Evolutionary conservation across 2,113 vertebrate species (phyloP).

Genomic region (Catharus fuscescens): DNA sequence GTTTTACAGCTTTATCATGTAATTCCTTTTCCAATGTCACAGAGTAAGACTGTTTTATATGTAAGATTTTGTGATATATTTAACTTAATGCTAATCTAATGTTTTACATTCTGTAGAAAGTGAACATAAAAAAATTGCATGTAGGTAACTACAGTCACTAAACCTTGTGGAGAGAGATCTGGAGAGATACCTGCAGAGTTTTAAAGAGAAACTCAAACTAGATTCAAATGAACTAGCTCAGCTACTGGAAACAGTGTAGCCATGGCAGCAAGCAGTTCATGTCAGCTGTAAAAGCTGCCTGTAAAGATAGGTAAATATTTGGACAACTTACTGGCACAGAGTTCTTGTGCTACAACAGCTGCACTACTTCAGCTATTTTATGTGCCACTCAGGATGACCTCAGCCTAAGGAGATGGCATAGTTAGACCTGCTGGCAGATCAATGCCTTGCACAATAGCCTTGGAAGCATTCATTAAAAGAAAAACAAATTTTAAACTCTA

Average conservation of each 20-base stretch:
- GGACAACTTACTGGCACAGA: slow-evolving; percentile 41
- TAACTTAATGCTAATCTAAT: not conserved
- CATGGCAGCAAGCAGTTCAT: slow-evolving; percentile 20
- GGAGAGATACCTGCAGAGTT: not conserved
- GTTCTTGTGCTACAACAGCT: not conserved
- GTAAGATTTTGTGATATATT: not conserved
- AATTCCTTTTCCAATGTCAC: not conserved
- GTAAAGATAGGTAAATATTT: slow-evolving; percentile 59
- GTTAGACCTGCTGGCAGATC: not conserved
- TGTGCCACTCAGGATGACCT: not conserved
- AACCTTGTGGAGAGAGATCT: not conserved
- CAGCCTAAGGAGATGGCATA: not conserved
- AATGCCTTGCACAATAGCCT: not conserved
- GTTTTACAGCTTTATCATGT: not conserved
- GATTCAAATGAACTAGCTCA: not conserved
- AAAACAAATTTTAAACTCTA: not conserved
- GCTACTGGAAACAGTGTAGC: not conserved
- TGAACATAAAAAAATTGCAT: not conserved
- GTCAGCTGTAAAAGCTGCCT: slow-evolving; percentile 14
- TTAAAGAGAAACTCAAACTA: not conserved
- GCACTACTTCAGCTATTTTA: not conserved
- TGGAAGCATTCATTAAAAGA: not conserved
- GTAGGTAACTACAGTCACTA: not conserved
- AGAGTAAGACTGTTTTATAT: not conserved
- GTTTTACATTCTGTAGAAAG: not conserved